These are phyloP conservation scores for Cololabis saira DNA, from an alignment of 2,113 vertebrate genomes.

Conservation along the genomic window DNA sequence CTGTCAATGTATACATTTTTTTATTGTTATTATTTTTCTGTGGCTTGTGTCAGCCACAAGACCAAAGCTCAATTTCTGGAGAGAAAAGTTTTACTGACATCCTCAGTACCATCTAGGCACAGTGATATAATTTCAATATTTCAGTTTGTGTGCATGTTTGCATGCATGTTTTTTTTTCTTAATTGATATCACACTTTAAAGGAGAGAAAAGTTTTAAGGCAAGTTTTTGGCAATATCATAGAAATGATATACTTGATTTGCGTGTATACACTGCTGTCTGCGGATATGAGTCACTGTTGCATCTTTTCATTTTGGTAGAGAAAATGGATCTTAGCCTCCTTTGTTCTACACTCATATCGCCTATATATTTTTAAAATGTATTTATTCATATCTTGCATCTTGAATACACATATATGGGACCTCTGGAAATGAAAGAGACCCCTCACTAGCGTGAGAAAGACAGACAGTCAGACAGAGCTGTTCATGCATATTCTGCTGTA, in stretches of 20 bases:
- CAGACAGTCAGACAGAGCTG: slow-evolving; percentile 4
- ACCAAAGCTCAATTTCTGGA: too few relatives aligned
- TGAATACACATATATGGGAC: neutral
- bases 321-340: neutral
- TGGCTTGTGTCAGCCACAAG: too few relatives aligned
- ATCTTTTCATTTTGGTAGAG: slow-evolving; percentile 23
- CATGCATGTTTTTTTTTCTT: neutral
- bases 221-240: too few relatives aligned
- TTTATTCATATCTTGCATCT: neutral
- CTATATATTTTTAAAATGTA: neutral
- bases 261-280: neutral
- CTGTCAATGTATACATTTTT: too few relatives aligned
- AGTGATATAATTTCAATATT: neutral
- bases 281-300: slow-evolving; percentile 47
- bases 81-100: neutral
- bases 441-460: neutral
- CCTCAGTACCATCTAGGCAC: neutral
- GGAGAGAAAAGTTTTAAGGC: too few relatives aligned
- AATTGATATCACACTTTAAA: too few relatives aligned
- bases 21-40: too few relatives aligned
- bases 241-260: too few relatives aligned
- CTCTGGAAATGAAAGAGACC: neutral
- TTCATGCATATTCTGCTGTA: slow-evolving; percentile 6
- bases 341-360: neutral
- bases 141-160: neutral